Base-by-base conservation (phyloP, 2,113 vertebrate genomes). In the Mohoua ochrocephala region DNA sequence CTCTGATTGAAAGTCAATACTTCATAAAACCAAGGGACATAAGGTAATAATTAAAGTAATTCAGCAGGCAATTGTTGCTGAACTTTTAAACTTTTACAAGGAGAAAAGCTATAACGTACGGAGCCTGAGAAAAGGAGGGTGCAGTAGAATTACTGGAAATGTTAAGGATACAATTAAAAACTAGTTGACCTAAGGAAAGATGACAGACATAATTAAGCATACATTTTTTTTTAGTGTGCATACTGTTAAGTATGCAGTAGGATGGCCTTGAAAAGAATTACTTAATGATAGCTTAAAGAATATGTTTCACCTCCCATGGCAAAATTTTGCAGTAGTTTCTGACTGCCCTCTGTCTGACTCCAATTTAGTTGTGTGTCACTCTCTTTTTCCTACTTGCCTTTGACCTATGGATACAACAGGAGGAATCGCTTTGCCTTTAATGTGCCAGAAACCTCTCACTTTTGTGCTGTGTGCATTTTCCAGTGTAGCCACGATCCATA, bases 71-170 rank as follows among this genome's bases (percentile, higher is more conserved):
- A 69, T 95, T 94, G 31, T 88, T 94, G 60, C 54, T 90, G 86
- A 94, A 94, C 74, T 84, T 93, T 89, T 86, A 93, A 94, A 95
- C 73, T 91, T 90, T 75, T 28, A 77, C 53, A 78, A 64, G 49
- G 54, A 85, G 50, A 87, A 83, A 75, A 69, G 20, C 47, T 70
- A 8, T 83, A 86, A 75, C 7, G 8, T 42, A 56, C 0, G 0
- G 88, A 81, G 49, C 45, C 64, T 71, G 63, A 86, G 71, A 79
- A 86, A 89, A 79, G 11, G 13, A 90, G 13, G 24, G 35, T 84
- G 21, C 24, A 33, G 49, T 65, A 81, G 75, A 87, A 93, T 91
- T 97, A 94, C 92, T 93, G 77, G 84, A 89, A 96, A 90, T 87
- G 50, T 91, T 95, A 96, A 86, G 37, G 28, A 42, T 70, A 74